A percentile compares a stretch with the other conserved stretches of the same genome.
phyloP scores from a whole-genome alignment of 2,113 vertebrate species.

The Eonycteris spelaea region DNA sequence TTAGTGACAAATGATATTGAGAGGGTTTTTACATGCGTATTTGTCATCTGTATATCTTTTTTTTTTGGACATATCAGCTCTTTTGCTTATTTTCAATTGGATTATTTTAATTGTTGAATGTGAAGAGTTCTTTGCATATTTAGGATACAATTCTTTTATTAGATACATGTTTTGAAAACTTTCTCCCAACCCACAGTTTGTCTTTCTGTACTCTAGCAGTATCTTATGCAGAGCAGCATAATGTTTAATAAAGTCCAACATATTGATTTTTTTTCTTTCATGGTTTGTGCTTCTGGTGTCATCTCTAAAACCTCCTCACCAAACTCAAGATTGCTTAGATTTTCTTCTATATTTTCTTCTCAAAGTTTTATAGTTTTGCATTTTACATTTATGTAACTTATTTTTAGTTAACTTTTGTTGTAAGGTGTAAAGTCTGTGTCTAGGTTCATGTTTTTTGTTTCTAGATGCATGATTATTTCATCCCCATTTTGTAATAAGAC shows the following conservation, averaged over 20 bases:
- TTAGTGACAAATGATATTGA: background rate
- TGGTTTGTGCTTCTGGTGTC: background rate
- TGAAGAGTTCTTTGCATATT: background rate
- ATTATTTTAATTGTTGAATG: background rate
- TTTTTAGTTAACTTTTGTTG: background rate
- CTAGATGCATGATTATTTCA: background rate
- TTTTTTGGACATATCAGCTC: background rate
- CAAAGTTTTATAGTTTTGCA: background rate
- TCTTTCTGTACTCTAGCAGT: background rate
- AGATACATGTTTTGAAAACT: background rate
- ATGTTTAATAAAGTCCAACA: background rate
- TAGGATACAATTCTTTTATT: background rate
- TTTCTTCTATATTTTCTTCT: background rate
- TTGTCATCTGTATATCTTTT: background rate
- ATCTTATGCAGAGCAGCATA: background rate
- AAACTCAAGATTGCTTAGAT: background rate
- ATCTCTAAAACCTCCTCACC: background rate
- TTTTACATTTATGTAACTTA: background rate
- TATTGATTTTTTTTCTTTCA: background rate
- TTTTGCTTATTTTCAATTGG: background rate
- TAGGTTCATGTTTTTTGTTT: background rate
- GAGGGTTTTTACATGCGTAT: background rate
- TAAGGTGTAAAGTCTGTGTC: background rate
- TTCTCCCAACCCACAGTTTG: background rate
- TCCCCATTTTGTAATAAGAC: background rate